A percentile compares a stretch with the other conserved stretches of the same genome.
phyloP scores from a whole-genome alignment of 2,113 vertebrate genomes.

The Mustela nigripes region DNA sequence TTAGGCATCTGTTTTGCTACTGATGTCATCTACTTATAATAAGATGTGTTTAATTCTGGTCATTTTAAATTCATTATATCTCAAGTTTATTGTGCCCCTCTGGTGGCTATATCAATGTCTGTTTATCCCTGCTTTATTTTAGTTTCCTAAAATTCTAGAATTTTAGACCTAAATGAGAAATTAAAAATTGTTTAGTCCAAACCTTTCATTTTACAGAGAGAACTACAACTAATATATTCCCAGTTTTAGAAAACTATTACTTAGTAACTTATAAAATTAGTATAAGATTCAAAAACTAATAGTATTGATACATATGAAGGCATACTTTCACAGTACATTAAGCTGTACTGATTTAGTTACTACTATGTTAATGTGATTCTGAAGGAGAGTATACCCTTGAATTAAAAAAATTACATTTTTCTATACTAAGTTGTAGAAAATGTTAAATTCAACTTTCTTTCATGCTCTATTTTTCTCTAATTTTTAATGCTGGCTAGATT shows the following conservation, averaged over 20 bases:
- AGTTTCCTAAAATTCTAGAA: slow-evolving; percentile 65
- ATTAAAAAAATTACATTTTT: slow-evolving; percentile 69
- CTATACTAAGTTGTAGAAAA: slow-evolving; percentile 74
- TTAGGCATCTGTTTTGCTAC: slow-evolving; percentile 50
- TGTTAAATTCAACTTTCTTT: slow-evolving; percentile 81
- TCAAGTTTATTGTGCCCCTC: background rate
- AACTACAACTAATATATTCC: slow-evolving; percentile 30
- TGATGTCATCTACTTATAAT: slow-evolving; percentile 1
- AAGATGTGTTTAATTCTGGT: slow-evolving; percentile 50
- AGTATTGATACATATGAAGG: slow-evolving; percentile 16
- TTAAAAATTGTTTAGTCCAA: slow-evolving; percentile 29
- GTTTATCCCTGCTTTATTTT: slow-evolving; percentile 62
- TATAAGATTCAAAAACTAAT: background rate
- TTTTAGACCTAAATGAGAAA: slow-evolving; percentile 51
- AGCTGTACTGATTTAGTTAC: slow-evolving; percentile 52
- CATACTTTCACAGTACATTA: slow-evolving; percentile 54
- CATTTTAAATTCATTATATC: slow-evolving; percentile 41
- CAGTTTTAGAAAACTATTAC: slow-evolving; percentile 24
- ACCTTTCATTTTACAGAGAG: slow-evolving; percentile 52
- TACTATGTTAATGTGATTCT: slow-evolving; percentile 43
- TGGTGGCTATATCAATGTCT: background rate
- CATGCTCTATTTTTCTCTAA: slow-evolving; percentile 76
- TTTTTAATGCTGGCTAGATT: slow-evolving; percentile 95
- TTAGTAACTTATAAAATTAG: slow-evolving; percentile 39
- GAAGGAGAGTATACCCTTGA: slow-evolving; percentile 56